Conservation (phyloP, 2,797 vertebrate genomes). For the Paedocypris micromegethes region DNA sequence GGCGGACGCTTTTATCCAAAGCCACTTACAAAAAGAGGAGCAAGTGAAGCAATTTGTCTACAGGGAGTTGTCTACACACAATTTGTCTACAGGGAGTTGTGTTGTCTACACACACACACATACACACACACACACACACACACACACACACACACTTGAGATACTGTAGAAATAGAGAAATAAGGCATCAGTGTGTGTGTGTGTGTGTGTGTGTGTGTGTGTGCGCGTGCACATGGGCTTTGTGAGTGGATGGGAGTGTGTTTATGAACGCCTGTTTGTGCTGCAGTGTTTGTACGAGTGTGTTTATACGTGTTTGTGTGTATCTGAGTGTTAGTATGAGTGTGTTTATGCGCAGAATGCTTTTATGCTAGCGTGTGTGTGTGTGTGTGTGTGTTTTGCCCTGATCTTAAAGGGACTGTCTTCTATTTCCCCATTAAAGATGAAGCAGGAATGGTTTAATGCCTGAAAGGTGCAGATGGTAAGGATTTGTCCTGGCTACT, state of each 20-base stretch:
- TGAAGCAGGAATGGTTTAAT: slow-evolving; percentile 45
- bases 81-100: too few species aligned
- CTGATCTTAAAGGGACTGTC: slow-evolving; percentile 46
- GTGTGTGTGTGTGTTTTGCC: slow-evolving; percentile 26
- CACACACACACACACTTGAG: too few species aligned
- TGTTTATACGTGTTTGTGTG: slow-evolving; percentile 47
- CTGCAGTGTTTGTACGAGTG: slow-evolving; percentile 46
- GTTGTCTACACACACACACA: too few species aligned
- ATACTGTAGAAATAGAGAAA: too few species aligned
- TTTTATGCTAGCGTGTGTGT: slow-evolving; percentile 30
- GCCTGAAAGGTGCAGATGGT: slow-evolving; percentile 45
- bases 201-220: slow-evolving; percentile 9
- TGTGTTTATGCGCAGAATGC: slow-evolving; percentile 43
- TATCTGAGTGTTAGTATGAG: slow-evolving; percentile 44
- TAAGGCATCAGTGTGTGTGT: too few species aligned
- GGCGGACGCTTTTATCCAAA: too few species aligned
- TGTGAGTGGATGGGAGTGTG: slow-evolving; percentile 36
- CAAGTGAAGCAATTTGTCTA: too few species aligned
- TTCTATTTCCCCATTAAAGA: slow-evolving; percentile 52
- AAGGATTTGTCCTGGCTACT: slow-evolving; percentile 38
- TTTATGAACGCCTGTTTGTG: slow-evolving; percentile 41
- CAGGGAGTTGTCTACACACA: too few species aligned
- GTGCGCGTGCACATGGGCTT: slow-evolving; percentile 26
- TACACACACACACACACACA: too few species aligned
- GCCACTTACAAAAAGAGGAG: too few species aligned